Conservation (phyloP, 2,797 vertebrate genomes). For the Myotis findleyi region DNA sequence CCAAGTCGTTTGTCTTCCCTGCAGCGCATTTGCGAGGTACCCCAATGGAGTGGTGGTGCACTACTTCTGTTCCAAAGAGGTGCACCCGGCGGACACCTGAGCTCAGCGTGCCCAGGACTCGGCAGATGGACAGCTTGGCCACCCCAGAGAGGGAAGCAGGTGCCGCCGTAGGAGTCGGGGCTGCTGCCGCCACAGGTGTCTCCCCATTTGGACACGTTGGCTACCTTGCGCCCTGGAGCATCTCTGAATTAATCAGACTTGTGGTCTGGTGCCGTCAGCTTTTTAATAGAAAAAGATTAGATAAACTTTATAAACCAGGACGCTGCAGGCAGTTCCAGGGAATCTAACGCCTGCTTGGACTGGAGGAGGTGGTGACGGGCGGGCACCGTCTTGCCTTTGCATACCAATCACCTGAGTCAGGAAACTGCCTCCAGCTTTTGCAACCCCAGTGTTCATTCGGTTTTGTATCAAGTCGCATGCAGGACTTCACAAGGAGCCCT, state of each 20-base stretch:
- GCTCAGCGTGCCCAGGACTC: background rate
- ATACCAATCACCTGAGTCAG: background rate
- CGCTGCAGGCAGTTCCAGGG: constrained; percentile 25
- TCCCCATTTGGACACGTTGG: constrained; percentile 69
- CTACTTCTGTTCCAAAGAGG: constrained; percentile 99
- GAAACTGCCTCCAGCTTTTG: constrained; percentile 9
- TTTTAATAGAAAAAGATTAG: constrained; percentile 71
- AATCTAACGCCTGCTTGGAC: constrained; percentile 32
- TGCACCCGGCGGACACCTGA: constrained; percentile 88
- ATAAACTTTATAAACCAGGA: background rate
- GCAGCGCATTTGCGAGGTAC: constrained; percentile 98
- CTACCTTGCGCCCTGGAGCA: constrained; percentile 63
- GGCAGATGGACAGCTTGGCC: constrained; percentile 55
- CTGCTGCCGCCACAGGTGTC: constrained; percentile 37
- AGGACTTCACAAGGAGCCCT: background rate
- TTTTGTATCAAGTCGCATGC: background rate
- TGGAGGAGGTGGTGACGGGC: background rate
- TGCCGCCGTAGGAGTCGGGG: constrained; percentile 30
- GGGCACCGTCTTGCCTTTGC: constrained; percentile 43
- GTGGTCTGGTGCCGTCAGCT: constrained; percentile 56
- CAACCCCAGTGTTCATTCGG: background rate
- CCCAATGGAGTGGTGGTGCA: constrained; percentile 98
- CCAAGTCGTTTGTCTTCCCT: constrained; percentile 47
- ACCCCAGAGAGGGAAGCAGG: constrained; percentile 24
- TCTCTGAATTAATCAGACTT: constrained; percentile 73